Base-by-base conservation (phyloP, 2,113 vertebrate genomes). In the Pheucticus melanocephalus region DNA sequence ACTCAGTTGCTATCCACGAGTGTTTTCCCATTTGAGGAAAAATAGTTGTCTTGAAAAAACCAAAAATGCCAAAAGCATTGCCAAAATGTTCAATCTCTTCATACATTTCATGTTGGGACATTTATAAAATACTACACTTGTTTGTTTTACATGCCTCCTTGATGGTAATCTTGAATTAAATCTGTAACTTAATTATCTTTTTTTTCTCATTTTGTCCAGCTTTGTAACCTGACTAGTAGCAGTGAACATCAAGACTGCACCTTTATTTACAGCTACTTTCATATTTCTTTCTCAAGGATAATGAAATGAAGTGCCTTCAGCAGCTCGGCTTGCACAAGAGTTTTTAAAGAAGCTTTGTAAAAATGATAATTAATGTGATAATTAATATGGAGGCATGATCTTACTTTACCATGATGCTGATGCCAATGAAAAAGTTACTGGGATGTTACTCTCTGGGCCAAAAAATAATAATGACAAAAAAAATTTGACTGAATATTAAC, bases 121-220 rank as follows among this genome's bases (percentile, higher is more conserved):
- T 75, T 77, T 31, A 56, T 45, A 66, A 70, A 88, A 93, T 30
- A 90, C 31, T 10, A 23, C 14, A 40, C 11, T 27, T 70, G 15
- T 40, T 93, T 88, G 42, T 90, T 90, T 88, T 80, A 83, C 11
- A 35, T 79, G 30, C 11, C 56, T 71, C 45, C 28, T 78, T 3
- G 6, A 86, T 66, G 12, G 57, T 40, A 83, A 93, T 77, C 82
- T 82, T 82, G 88, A 93, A 92, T 95, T 94, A 95, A 92, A 88
- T 63, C 33, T 69, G 30, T 15, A 82, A 63, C 59, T 76, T 66
- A 80, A 76, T 88, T 71, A 7, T 33, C 6, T 64, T 77, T 90
- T 91, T 91, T 60, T 80, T 56, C 28, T 76, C 23, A 72, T 75
- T 85, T 87, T 88, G 39, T 77, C 72, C 68, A 81, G 64, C 33